Evolutionary conservation across 2,888 invertebrate genomes (phyloP).

Genomic region (Acanthoscelides obtectus): DNA sequence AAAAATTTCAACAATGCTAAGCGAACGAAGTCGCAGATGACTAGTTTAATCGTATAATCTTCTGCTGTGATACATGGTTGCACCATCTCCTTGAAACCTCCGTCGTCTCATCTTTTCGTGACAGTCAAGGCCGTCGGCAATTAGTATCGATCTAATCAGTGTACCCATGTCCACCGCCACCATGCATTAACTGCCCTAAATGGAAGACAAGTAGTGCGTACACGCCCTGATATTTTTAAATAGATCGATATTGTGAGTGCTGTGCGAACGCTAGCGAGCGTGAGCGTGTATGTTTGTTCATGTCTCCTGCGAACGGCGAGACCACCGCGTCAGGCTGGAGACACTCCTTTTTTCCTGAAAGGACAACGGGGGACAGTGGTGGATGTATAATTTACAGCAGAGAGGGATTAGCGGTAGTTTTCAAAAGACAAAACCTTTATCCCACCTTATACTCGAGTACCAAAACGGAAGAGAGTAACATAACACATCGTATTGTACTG

Average conservation of each 20-base stretch:
- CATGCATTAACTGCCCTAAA: conserved; percentile 23
- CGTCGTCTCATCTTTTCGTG: not conserved
- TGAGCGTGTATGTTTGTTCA: not conserved
- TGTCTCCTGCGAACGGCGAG: not conserved
- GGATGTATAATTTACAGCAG: no score
- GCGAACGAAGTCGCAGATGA: no score
- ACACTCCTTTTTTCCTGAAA: not conserved
- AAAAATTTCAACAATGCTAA: no score
- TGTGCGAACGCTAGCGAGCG: not conserved
- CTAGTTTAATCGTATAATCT: no score
- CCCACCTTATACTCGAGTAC: no score
- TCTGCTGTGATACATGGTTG: no score
- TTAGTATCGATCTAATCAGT: conserved; percentile 23
- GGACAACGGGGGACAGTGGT: not conserved
- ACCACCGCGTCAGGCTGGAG: not conserved
- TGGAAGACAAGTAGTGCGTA: conserved; percentile 20
- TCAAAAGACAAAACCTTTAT: no score
- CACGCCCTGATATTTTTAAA: conserved; percentile 13
- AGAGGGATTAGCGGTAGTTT: no score
- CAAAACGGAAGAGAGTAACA: no score
- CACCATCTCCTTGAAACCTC: no score
- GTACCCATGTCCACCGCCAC: conserved; percentile 16
- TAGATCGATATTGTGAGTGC: not conserved
- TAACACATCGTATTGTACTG: no score
- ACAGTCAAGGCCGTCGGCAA: not conserved